Percentiles rank a stretch among this genome's conserved stretches.
Evolutionary conservation across 1,140 invertebrate genomes (phyloP).

Genomic region (Platorchestia sp.): DNA sequence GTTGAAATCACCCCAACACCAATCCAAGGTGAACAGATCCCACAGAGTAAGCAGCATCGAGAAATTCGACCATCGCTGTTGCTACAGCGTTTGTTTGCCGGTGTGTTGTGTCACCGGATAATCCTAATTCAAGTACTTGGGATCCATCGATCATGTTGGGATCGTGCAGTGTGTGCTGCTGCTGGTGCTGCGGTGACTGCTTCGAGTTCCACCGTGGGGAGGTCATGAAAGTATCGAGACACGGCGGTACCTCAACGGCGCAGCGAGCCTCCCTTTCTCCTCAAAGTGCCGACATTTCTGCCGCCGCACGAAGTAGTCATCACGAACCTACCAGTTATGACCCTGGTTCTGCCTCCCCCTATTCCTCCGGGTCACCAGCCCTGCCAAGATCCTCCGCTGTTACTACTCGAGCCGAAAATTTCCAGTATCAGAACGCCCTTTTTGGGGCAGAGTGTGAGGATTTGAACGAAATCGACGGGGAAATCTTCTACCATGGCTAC

Average conservation of each 20-base stretch:
- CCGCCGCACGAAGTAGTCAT: neutral
- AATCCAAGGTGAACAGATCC: neutral
- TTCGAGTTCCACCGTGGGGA: slow-evolving; percentile 18
- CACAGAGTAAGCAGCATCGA: neutral
- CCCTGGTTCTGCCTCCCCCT: neutral
- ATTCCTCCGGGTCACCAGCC: neutral
- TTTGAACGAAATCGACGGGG: neutral
- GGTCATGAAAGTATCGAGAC: slow-evolving; percentile 4
- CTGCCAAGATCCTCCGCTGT: neutral
- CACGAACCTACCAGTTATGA: neutral
- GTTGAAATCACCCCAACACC: no score
- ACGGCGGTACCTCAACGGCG: neutral
- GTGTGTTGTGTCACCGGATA: neutral
- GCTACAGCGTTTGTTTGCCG: neutral
- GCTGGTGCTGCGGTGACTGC: slow-evolving; percentile 42
- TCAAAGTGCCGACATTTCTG: neutral
- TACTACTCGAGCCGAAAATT: neutral
- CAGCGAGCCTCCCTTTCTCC: slow-evolving; percentile 41
- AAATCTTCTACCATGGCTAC: neutral
- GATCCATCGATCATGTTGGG: slow-evolving; percentile 8
- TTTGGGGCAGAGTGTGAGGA: neutral
- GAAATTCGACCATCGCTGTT: neutral
- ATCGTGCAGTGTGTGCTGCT: slow-evolving; percentile 23
- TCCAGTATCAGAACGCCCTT: neutral
- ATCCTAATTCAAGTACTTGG: neutral